Conservation (phyloP, 2,113 vertebrate species). For the Ciconia boyciana region DNA sequence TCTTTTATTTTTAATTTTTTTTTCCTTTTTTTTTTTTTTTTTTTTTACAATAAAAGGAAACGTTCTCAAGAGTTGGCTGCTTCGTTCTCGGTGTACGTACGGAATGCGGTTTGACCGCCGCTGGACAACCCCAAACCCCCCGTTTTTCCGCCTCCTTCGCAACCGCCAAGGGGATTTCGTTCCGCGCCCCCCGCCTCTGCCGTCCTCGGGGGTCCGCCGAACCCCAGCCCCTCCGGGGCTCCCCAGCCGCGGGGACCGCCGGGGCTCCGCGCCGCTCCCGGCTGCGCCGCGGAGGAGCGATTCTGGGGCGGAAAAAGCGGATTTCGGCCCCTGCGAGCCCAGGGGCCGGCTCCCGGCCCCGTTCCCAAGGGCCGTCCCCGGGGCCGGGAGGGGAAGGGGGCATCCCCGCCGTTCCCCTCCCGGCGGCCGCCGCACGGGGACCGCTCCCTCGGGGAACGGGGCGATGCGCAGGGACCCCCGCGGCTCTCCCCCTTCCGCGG, state of each 20-base stretch:
- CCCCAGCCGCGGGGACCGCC: too few species aligned
- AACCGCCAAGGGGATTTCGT: neutral
- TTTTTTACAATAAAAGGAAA: slow-evolving; percentile 23
- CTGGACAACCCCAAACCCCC: neutral
- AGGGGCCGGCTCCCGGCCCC: rapidly evolving
- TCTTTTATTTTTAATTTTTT: neutral
- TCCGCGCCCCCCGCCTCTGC: neutral
- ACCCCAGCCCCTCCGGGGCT: too few species aligned
- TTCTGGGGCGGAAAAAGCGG: neutral
- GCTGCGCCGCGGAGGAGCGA: neutral
- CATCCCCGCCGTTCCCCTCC: too few species aligned
- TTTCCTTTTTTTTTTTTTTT: neutral
- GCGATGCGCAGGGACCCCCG: too few species aligned
- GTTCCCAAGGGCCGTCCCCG: rapidly evolving
- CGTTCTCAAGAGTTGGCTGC: neutral
- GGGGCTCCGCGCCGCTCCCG: neutral
- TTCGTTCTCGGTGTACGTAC: neutral
- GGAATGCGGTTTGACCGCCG: neutral
- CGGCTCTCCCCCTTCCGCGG: neutral
- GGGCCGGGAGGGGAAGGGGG: neutral
- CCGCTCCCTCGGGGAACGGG: too few species aligned
- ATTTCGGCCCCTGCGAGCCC: neutral
- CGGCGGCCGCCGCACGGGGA: neutral
- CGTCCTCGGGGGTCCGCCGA: neutral
- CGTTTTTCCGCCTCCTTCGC: neutral